A percentile compares a stretch with the other conserved stretches of the same genome.
Evolutionary conservation across 1,140 invertebrate species (phyloP).

Genomic region (Drosophila murphyi): DNA sequence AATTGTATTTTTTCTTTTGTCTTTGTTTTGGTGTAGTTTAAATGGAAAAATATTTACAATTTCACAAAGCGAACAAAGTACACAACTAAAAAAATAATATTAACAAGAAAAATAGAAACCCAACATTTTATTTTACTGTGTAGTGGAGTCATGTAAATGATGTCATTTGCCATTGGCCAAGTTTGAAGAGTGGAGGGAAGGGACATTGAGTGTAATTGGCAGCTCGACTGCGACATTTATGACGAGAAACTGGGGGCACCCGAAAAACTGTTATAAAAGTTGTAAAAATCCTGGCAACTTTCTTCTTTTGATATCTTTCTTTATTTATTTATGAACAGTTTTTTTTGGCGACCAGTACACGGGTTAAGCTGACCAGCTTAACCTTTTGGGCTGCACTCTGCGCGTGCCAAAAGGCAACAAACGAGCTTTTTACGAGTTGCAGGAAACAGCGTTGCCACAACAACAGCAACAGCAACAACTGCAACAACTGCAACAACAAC

Average conservation of each 20-base stretch:
- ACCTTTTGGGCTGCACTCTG: slow-evolving; percentile 69
- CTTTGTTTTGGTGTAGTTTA: no score
- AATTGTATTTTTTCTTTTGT: no score
- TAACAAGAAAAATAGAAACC: not conserved
- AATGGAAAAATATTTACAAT: not conserved
- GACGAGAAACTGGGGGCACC: slow-evolving; percentile 5
- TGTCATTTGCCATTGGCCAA: slow-evolving; percentile 57
- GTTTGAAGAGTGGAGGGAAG: slow-evolving; percentile 56
- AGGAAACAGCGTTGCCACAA: slow-evolving; percentile 49
- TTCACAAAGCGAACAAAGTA: no score
- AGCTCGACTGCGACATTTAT: slow-evolving; percentile 60
- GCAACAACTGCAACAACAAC: slow-evolving; percentile 53
- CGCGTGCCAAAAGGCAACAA: slow-evolving; percentile 81
- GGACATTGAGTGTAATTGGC: slow-evolving; percentile 43
- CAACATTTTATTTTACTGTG: not conserved
- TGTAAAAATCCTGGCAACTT: slow-evolving; percentile 60
- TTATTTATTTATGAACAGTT: slow-evolving; percentile 14
- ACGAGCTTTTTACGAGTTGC: slow-evolving; percentile 76
- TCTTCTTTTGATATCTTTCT: slow-evolving; percentile 13
- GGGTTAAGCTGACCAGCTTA: slow-evolving; percentile 77
- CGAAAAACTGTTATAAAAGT: slow-evolving; percentile 61
- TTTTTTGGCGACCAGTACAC: slow-evolving; percentile 10
- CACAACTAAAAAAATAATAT: not conserved
- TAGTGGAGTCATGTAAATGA: slow-evolving; percentile 58
- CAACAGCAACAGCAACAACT: not conserved